Percentiles rank a stretch among this genome's conserved stretches.
These are phyloP conservation scores for Peribatodes rhomboidaria DNA, from an alignment of 2,888 invertebrate genomes.

Conservation along the genomic window DNA sequence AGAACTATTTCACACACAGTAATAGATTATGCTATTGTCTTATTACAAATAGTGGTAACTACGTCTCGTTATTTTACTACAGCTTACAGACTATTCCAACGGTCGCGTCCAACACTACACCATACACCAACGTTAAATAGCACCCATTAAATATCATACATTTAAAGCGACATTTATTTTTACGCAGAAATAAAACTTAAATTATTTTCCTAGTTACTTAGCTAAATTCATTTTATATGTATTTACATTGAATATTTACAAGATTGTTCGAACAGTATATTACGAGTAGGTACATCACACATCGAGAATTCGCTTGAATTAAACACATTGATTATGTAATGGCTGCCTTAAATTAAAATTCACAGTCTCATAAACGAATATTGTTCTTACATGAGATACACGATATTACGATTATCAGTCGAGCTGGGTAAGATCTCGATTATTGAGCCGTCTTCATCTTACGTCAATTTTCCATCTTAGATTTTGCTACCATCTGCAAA, in stretches of 20 bases:
- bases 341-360: slow-evolving; percentile 80
- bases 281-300: slow-evolving; percentile 43
- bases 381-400: slow-evolving; percentile 82
- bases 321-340: slow-evolving; percentile 61
- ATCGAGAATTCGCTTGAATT: slow-evolving; percentile 37
- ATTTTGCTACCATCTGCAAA: too few relatives aligned
- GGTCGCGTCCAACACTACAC: slow-evolving; percentile 65
- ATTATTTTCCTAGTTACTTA: slow-evolving; percentile 7
- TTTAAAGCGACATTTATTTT: slow-evolving; percentile 74
- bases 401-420: slow-evolving; percentile 78
- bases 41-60: slow-evolving; percentile 77
- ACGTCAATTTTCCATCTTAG: slow-evolving; percentile 28
- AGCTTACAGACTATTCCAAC: slow-evolving; percentile 56
- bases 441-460: slow-evolving; percentile 65
- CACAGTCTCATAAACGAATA: slow-evolving; percentile 79
- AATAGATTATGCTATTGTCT: slow-evolving; percentile 76
- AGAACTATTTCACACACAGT: slow-evolving; percentile 78
- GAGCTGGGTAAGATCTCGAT: slow-evolving; percentile 71
- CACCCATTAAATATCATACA: slow-evolving; percentile 84
- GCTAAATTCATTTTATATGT: slow-evolving; percentile 41
- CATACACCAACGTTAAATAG: slow-evolving; percentile 82
- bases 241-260: slow-evolving; percentile 64
- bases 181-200: slow-evolving; percentile 50
- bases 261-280: slow-evolving; percentile 60
- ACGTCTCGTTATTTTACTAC: slow-evolving; percentile 66